These are phyloP conservation scores for Phrixothrix hirtus DNA, from an alignment of 2,888 invertebrate species.

Conservation along the genomic window DNA sequence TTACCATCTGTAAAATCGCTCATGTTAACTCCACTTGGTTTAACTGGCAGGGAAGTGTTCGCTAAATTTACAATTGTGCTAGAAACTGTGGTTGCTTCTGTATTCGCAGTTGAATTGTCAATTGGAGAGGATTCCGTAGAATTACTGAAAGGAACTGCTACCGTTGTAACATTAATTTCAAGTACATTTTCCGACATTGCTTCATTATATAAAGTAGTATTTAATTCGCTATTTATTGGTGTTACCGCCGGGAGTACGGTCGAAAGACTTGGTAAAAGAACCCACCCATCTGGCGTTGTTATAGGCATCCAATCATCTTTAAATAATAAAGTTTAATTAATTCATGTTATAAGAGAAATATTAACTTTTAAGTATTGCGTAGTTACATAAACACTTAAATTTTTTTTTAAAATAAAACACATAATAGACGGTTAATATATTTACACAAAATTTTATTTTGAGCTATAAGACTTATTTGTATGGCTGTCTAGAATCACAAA, in stretches of 20 bases:
- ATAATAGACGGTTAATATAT: too few relatives aligned
- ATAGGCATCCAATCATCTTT: conserved; percentile 62
- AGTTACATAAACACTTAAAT: too few relatives aligned
- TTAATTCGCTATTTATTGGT: conserved; percentile 39
- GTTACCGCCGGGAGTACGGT: conserved; percentile 14
- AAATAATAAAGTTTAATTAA: too few relatives aligned
- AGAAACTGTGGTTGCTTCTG: conserved; percentile 19
- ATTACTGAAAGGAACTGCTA: conserved; percentile 33
- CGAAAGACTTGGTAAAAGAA: conserved; percentile 58
- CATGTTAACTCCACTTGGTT: conserved; percentile 47
- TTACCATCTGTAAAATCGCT: conserved; percentile 54
- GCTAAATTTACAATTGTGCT: conserved; percentile 35
- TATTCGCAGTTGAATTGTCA: conserved; percentile 10
- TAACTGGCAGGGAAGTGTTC: conserved; percentile 21
- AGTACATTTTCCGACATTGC: conserved; percentile 36
- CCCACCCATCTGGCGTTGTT: conserved; percentile 70
- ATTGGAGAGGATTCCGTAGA: conserved; percentile 7
- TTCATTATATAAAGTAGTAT: conserved; percentile 42
- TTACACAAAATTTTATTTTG: too few relatives aligned
- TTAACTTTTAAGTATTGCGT: too few relatives aligned
- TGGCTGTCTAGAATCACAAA: too few relatives aligned
- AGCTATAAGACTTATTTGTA: too few relatives aligned
- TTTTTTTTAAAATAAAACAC: too few relatives aligned
- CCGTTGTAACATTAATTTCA: conserved; percentile 39
- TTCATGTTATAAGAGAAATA: too few relatives aligned